Evolutionary conservation across 2,797 vertebrate genomes (phyloP).

Genomic region (Squalus acanthias): DNA sequence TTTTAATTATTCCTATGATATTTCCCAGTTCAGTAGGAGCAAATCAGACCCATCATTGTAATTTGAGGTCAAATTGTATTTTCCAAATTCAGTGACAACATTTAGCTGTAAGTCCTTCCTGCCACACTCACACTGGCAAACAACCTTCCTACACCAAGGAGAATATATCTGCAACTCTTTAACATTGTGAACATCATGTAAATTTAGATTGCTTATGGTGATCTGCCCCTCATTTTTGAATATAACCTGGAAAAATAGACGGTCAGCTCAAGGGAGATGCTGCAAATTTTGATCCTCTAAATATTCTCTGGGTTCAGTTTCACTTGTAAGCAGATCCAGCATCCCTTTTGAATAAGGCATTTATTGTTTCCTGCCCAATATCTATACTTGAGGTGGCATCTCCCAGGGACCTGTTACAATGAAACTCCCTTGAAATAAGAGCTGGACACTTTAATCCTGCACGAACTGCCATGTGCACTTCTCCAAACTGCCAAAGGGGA

Average conservation of each 20-base stretch:
- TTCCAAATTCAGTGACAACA: not conserved
- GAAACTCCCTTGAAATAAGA: not conserved
- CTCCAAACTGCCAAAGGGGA: not conserved
- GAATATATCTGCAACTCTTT: not conserved
- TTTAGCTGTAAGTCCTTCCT: not conserved
- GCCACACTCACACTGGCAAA: not conserved
- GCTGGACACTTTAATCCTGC: not conserved
- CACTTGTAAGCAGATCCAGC: not conserved
- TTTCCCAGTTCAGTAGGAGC: not conserved
- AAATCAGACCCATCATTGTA: not conserved
- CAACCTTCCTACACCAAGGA: not conserved
- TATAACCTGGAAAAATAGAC: not conserved
- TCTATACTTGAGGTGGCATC: not conserved
- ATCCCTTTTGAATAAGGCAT: not conserved
- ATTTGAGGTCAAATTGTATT: not conserved
- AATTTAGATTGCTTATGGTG: not conserved
- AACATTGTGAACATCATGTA: not conserved
- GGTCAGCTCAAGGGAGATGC: not conserved
- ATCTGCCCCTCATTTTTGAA: not conserved
- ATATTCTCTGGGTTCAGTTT: not conserved
- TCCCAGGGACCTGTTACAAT: not conserved
- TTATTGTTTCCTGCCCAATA: not conserved
- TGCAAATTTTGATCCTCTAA: not conserved
- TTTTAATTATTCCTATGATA: not conserved
- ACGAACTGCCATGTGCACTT: not conserved